A percentile compares a stretch with the other conserved stretches of the same genome.
These are phyloP conservation scores for Drosophila tropicalis DNA, from an alignment of 1,140 invertebrate genomes.

Conservation along the genomic window DNA sequence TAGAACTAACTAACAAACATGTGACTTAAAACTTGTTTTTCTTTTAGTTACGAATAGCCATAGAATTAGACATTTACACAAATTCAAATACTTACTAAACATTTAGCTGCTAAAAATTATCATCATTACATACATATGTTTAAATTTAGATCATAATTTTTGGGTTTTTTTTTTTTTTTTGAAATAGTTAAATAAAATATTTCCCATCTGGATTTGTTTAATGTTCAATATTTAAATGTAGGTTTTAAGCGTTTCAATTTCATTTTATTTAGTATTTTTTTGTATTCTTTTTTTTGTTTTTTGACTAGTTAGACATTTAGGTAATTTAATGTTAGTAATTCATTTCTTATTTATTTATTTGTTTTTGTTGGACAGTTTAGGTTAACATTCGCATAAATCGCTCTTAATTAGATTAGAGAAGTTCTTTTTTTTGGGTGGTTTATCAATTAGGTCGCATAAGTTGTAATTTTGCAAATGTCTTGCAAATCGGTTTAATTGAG, in stretches of 20 bases:
- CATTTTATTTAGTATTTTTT: slow-evolving; percentile 51
- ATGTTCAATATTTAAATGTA: slow-evolving; percentile 37
- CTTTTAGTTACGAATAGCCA: slow-evolving; percentile 21
- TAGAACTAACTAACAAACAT: slow-evolving; percentile 14
- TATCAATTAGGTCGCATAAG: slow-evolving; percentile 67
- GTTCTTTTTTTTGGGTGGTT: slow-evolving; percentile 54
- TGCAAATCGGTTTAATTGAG: neutral
- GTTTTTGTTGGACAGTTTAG: slow-evolving; percentile 60
- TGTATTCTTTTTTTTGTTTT: neutral
- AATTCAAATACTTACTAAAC: slow-evolving; percentile 50
- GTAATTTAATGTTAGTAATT: slow-evolving; percentile 45
- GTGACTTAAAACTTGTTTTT: slow-evolving; percentile 25
- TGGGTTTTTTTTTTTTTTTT: slow-evolving; percentile 31
- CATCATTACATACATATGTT: slow-evolving; percentile 25
- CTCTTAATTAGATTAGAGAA: slow-evolving; percentile 53
- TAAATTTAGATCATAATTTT: slow-evolving; percentile 19
- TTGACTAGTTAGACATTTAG: slow-evolving; percentile 73
- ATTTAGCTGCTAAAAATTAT: slow-evolving; percentile 63
- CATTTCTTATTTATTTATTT: slow-evolving; percentile 26
- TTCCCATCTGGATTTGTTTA: neutral
- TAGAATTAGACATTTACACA: slow-evolving; percentile 58
- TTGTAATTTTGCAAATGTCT: slow-evolving; percentile 13
- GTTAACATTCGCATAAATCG: slow-evolving; percentile 58
- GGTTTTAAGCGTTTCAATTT: slow-evolving; percentile 72
- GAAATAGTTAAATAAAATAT: slow-evolving; percentile 54